Evolutionary conservation across 2,113 vertebrate species (phyloP).

Genomic region (Formicarius rufipectus): DNA sequence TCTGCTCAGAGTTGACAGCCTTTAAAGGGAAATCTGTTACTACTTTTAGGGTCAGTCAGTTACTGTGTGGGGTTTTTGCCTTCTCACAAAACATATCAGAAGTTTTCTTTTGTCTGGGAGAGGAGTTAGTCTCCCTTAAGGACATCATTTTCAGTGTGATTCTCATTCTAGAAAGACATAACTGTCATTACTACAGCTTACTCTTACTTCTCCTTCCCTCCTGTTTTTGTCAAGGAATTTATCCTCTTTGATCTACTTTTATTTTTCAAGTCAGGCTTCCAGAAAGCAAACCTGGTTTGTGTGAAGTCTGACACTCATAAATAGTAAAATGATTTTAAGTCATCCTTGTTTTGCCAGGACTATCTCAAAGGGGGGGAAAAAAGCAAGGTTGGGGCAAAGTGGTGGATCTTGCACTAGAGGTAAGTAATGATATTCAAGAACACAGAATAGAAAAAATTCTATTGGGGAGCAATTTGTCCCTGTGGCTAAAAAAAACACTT

Average conservation of each 20-base stretch:
- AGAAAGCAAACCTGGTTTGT: neutral
- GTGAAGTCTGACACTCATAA: neutral
- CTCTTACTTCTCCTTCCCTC: neutral
- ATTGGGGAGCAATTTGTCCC: neutral
- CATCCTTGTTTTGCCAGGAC: neutral
- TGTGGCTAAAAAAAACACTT: neutral
- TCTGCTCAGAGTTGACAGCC: too few species aligned
- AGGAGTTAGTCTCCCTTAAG: neutral
- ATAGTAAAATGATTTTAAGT: neutral
- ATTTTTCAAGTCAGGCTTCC: neutral
- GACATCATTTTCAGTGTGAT: neutral
- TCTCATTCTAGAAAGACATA: neutral
- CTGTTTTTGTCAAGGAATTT: neutral
- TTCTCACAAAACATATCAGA: neutral
- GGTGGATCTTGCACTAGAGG: neutral
- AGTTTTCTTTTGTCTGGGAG: neutral
- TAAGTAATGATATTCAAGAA: neutral
- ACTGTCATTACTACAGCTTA: neutral
- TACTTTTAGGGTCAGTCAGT: too few species aligned
- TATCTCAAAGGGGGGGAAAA: neutral
- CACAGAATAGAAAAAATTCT: neutral
- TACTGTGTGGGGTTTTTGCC: rapidly evolving
- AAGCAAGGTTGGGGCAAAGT: neutral
- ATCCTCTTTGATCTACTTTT: neutral
- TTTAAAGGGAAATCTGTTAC: too few species aligned